Percentiles rank a stretch among this genome's conserved stretches.
Evolutionary conservation across 2,888 invertebrate genomes (phyloP).

Genomic region (Schrankia costaestrigalis): DNA sequence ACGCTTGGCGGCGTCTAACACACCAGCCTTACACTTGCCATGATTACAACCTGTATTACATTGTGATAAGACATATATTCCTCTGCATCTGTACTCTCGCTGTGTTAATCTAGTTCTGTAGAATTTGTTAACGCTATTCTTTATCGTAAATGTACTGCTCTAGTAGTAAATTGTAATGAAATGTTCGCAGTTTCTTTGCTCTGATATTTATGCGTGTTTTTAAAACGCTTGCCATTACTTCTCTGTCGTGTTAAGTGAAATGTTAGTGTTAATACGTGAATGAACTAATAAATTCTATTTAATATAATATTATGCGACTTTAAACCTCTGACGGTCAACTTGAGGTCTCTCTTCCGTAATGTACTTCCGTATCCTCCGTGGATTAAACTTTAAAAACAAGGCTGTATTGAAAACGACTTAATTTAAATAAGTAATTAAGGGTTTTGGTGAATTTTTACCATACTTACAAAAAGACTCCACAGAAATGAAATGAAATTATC

Average conservation of each 20-base stretch:
- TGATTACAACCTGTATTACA: slow-evolving; percentile 35
- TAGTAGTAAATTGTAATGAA: slow-evolving; percentile 21
- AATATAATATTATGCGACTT: too few species aligned
- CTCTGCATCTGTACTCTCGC: slow-evolving; percentile 4
- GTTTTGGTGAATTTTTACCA: too few species aligned
- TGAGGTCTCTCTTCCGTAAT: slow-evolving; percentile 1
- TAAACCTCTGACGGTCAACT: background rate
- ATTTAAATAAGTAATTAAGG: too few species aligned
- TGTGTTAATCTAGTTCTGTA: slow-evolving; percentile 23
- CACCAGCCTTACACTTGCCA: slow-evolving; percentile 20
- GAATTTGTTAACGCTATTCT: slow-evolving; percentile 30
- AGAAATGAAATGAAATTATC: too few species aligned
- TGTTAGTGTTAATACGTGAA: too few species aligned
- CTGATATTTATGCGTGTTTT: slow-evolving; percentile 9
- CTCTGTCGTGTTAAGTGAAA: too few species aligned
- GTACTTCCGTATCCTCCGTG: background rate
- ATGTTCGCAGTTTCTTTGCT: slow-evolving; percentile 18
- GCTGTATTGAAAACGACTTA: background rate
- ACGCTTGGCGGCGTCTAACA: slow-evolving; percentile 47
- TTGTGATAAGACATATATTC: slow-evolving; percentile 27
- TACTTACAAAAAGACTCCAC: too few species aligned
- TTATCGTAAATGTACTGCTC: slow-evolving; percentile 22
- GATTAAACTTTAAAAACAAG: background rate
- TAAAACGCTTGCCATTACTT: too few species aligned
- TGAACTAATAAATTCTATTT: too few species aligned